These are phyloP conservation scores for Palythoa heliodiscus DNA, from an alignment of 92 coral and sea anemone species.

Conservation along the genomic window DNA sequence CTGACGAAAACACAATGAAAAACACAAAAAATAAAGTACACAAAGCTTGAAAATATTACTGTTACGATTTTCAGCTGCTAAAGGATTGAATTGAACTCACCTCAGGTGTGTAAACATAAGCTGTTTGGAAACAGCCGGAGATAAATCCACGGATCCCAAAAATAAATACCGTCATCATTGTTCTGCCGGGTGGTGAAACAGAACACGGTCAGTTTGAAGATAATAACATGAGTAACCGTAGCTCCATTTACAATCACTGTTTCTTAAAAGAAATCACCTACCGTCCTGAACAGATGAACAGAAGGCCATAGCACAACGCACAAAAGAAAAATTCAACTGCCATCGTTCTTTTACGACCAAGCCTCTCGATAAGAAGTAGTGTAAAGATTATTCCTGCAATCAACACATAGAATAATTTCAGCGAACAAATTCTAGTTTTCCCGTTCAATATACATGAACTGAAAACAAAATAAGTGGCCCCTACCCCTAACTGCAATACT, in stretches of 20 bases:
- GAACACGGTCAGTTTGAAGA: not conserved
- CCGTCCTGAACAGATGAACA: slow-evolving; percentile 82
- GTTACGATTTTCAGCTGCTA: not conserved
- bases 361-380: slow-evolving; percentile 66
- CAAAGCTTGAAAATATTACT: not conserved
- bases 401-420: not conserved
- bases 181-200: slow-evolving; percentile 35
- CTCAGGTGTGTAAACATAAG: slow-evolving; percentile 94
- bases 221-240: not conserved
- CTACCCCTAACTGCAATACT: too few relatives aligned
- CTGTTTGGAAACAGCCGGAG: slow-evolving; percentile 83
- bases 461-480: too few relatives aligned
- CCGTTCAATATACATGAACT: too few relatives aligned
- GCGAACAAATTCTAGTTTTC: too few relatives aligned
- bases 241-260: not conserved
- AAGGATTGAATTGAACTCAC: slow-evolving; percentile 44
- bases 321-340: slow-evolving; percentile 73
- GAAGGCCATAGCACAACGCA: slow-evolving; percentile 61
- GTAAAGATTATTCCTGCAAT: slow-evolving; percentile 69
- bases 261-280: slow-evolving; percentile 11
- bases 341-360: slow-evolving; percentile 83
- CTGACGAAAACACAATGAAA: too few relatives aligned
- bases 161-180: slow-evolving; percentile 80
- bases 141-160: slow-evolving; percentile 89
- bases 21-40: not conserved